phyloP scores from a whole-genome alignment of 2,888 invertebrate species.

The Volucella inanis region DNA sequence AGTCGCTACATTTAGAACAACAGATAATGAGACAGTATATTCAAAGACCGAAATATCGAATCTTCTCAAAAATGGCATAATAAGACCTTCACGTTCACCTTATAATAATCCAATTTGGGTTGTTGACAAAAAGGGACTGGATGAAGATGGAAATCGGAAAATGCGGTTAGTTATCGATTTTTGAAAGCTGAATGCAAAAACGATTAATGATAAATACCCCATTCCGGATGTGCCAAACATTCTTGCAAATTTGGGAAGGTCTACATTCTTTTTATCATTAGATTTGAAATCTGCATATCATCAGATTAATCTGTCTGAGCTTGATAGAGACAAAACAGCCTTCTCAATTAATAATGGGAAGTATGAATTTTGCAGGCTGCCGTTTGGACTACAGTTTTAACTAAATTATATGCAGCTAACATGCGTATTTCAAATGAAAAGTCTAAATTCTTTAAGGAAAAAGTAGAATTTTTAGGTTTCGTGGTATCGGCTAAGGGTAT shows the following conservation, averaged over 20 bases:
- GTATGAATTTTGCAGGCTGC: too few species aligned
- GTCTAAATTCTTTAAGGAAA: too few species aligned
- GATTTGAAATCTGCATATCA: constrained; percentile 22
- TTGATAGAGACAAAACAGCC: constrained; percentile 26
- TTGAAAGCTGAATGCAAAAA: constrained; percentile 43
- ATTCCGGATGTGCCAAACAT: constrained; percentile 18
- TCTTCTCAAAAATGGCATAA: constrained; percentile 28
- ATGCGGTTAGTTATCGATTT: constrained; percentile 49
- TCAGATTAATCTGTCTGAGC: constrained; percentile 21
- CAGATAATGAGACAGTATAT: constrained; percentile 45
- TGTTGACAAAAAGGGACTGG: constrained; percentile 37
- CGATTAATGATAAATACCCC: constrained; percentile 28
- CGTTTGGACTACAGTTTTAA: too few species aligned
- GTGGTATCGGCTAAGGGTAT: too few species aligned
- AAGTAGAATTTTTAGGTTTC: too few species aligned
- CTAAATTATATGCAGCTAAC: too few species aligned
- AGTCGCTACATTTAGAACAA: constrained; percentile 47
- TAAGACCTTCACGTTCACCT: constrained; percentile 36
- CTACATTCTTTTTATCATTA: constrained; percentile 15
- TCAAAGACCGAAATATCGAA: constrained; percentile 29
- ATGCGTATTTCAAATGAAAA: too few species aligned
- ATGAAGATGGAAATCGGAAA: constrained; percentile 39
- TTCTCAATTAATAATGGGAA: constrained; percentile 1
- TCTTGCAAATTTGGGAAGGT: constrained; percentile 23
- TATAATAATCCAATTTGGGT: constrained; percentile 48